Evolutionary conservation across 2,797 vertebrate species (phyloP).

Genomic region (Myotis pilosus): DNA sequence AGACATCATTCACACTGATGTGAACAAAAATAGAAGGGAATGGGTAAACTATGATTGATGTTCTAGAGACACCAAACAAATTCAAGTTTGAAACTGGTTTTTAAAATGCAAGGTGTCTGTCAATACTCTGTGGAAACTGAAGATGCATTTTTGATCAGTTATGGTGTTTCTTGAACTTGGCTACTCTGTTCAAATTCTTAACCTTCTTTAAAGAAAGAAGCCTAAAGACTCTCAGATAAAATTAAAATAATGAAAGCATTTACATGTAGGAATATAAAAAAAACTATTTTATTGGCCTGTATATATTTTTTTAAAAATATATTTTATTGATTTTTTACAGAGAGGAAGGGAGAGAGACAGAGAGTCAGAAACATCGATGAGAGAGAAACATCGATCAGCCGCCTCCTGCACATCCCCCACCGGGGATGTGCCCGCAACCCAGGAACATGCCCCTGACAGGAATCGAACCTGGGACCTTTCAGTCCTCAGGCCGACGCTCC

Average conservation of each 20-base stretch:
- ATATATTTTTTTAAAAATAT: no score
- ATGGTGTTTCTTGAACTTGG: conserved; percentile 22
- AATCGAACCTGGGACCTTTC: no score
- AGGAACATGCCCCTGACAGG: no score
- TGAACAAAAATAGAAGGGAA: background rate
- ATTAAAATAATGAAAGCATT: conserved; percentile 55
- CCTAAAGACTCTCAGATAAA: conserved; percentile 37
- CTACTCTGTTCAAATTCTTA: background rate
- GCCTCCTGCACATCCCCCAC: no score
- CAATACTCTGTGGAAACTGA: background rate
- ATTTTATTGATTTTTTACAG: no score
- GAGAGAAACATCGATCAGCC: no score
- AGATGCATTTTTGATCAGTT: conserved; percentile 3
- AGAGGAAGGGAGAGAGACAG: no score
- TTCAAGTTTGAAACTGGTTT: conserved; percentile 25
- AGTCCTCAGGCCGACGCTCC: no score
- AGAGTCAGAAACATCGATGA: no score
- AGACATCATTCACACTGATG: background rate
- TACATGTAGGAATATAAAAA: background rate
- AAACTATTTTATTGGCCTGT: background rate
- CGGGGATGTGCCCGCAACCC: no score
- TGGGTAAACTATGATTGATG: background rate
- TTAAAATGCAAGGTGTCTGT: conserved; percentile 35
- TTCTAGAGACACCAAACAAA: background rate
- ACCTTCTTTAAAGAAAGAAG: conserved; percentile 21